phyloP scores from a whole-genome alignment of 2,888 invertebrate genomes.

The Nephrotoma guestfalica region DNA sequence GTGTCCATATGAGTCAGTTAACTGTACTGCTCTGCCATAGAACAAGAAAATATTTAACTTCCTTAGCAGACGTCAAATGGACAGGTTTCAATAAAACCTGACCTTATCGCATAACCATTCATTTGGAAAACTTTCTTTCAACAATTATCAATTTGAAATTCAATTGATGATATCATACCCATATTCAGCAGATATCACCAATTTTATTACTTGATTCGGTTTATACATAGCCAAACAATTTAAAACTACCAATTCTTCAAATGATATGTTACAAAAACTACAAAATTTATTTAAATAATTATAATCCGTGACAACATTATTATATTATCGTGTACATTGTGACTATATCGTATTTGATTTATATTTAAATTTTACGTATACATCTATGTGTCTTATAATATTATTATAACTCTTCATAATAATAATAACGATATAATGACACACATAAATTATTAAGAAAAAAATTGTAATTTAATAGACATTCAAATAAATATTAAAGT shows the following conservation, averaged over 20 bases:
- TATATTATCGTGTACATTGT: slow-evolving; percentile 1
- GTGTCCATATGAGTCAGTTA: too few species aligned
- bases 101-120: neutral
- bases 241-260: neutral
- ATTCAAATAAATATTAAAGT: neutral
- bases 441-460: neutral
- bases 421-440: neutral
- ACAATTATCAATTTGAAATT: neutral
- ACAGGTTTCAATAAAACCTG: neutral
- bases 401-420: neutral
- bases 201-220: neutral
- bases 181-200: neutral
- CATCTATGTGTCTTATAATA: neutral
- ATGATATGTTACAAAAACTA: neutral
- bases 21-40: too few species aligned
- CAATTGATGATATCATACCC: neutral
- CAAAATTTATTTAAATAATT: neutral
- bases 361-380: neutral
- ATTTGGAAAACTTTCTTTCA: neutral
- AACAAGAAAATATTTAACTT: too few species aligned
- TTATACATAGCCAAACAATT: neutral
- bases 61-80: neutral
- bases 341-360: neutral
- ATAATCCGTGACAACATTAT: slow-evolving; percentile 4
- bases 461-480: neutral